Percentiles rank a stretch among this genome's conserved stretches.
These are phyloP conservation scores for Diarsia dahlii DNA, from an alignment of 2,888 invertebrate species.

Conservation along the genomic window DNA sequence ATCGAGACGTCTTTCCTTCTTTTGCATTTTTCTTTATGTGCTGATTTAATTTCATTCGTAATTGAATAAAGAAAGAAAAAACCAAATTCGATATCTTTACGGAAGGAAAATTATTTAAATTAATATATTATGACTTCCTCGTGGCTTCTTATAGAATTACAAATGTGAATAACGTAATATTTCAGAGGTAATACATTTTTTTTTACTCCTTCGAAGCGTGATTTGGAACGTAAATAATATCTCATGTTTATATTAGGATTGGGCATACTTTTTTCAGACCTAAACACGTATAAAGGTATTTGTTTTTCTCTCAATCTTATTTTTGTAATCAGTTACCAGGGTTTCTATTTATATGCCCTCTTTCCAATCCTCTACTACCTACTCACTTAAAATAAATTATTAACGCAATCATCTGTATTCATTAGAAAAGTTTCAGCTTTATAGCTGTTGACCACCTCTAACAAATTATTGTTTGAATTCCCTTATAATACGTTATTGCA, in stretches of 20 bases:
- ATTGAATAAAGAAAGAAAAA: neutral
- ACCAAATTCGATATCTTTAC: neutral
- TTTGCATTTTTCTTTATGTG: too few species aligned
- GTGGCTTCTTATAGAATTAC: neutral
- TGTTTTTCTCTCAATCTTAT: too few species aligned
- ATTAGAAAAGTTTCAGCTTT: too few species aligned
- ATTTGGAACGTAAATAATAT: slow-evolving; percentile 13
- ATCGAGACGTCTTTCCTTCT: neutral
- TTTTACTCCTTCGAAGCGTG: neutral
- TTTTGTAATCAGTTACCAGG: too few species aligned
- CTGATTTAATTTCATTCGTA: neutral
- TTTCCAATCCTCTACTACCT: too few species aligned
- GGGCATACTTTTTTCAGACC: neutral
- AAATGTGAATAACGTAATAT: slow-evolving; percentile 13
- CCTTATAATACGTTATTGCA: too few species aligned
- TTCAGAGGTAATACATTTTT: slow-evolving; percentile 1
- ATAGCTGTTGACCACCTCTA: too few species aligned
- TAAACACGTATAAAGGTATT: neutral
- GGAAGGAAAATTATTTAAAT: slow-evolving; percentile 17
- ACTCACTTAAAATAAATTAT: too few species aligned
- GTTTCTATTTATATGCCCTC: too few species aligned
- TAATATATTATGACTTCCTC: neutral
- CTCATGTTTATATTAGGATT: neutral
- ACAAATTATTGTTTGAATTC: too few species aligned
- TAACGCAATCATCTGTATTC: too few species aligned